Evolutionary conservation across 2,797 vertebrate species (phyloP).

Genomic region (Periparus ater): DNA sequence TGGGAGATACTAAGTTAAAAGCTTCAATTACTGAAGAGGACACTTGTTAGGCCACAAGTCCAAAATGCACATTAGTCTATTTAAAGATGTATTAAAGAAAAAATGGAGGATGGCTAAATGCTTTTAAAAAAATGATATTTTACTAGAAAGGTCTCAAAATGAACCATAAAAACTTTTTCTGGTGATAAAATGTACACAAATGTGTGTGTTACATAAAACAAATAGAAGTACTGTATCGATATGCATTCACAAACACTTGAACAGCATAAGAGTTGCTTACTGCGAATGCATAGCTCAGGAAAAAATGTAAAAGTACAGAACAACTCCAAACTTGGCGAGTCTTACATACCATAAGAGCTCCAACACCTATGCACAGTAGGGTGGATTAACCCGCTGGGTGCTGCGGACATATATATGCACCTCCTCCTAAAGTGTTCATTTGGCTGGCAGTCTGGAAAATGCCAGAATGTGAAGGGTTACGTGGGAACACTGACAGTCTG

Average conservation of each 20-base stretch:
- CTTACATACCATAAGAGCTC: constrained; percentile 76
- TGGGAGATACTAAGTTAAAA: constrained; percentile 1
- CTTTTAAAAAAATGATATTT: neutral
- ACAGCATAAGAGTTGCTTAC: constrained; percentile 23
- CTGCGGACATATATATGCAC: constrained; percentile 68
- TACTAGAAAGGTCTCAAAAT: constrained; percentile 4
- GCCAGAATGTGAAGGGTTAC: constrained; percentile 75
- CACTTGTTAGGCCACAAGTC: constrained; percentile 11
- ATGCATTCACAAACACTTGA: constrained; percentile 37
- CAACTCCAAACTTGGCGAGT: constrained; percentile 60
- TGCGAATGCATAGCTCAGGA: constrained; percentile 26
- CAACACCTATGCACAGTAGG: constrained; percentile 74
- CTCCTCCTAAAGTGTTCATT: constrained; percentile 74
- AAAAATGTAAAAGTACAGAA: constrained; percentile 8
- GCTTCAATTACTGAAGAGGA: neutral
- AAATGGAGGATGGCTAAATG: neutral
- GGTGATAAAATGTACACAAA: constrained; percentile 21
- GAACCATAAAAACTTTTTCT: neutral
- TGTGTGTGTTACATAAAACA: neutral
- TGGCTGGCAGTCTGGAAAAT: constrained; percentile 77
- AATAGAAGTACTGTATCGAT: neutral
- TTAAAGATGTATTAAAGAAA: neutral
- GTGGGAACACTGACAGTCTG: constrained; percentile 54
- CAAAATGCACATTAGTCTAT: neutral
- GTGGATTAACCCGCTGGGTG: constrained; percentile 72